Evolutionary conservation across 2,888 invertebrate species (phyloP).

Genomic region (Habroteleia sp.): DNA sequence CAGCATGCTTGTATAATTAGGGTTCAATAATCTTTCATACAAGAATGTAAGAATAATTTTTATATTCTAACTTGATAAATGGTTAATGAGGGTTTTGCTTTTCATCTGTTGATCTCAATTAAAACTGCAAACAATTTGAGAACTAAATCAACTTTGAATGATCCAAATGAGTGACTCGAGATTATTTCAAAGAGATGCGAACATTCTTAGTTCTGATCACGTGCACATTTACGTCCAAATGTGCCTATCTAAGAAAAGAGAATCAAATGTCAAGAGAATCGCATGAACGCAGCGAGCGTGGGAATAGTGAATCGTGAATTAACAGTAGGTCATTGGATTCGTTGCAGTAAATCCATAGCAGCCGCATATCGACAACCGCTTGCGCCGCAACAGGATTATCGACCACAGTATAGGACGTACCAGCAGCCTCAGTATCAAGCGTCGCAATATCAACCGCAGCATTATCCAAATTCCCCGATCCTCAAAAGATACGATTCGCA

Average conservation of each 20-base stretch:
- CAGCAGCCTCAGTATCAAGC: conserved; percentile 73
- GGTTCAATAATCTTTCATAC: too few species aligned
- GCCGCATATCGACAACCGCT: conserved; percentile 67
- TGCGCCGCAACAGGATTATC: conserved; percentile 74
- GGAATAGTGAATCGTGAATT: conserved; percentile 65
- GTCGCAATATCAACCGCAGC: conserved; percentile 58
- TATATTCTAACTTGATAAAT: too few species aligned
- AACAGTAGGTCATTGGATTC: conserved; percentile 64
- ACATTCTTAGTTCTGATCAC: conserved; percentile 51
- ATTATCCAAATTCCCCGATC: conserved; percentile 62
- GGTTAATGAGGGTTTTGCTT: not conserved
- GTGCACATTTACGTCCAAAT: conserved; percentile 55
- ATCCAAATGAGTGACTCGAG: conserved; percentile 47
- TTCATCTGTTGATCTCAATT: conserved; percentile 11
- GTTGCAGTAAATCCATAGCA: conserved; percentile 66
- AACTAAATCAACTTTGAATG: conserved; percentile 2
- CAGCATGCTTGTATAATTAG: not conserved
- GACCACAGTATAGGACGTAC: conserved; percentile 77
- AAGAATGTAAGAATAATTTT: too few species aligned
- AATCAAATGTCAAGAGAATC: conserved; percentile 76
- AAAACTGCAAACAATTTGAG: conserved; percentile 13
- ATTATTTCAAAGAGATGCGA: conserved; percentile 52
- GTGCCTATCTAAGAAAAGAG: conserved; percentile 61
- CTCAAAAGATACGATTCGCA: conserved; percentile 82
- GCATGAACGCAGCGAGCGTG: conserved; percentile 65